These are phyloP conservation scores for Entomobrya multifasciata DNA, from an alignment of 2,888 invertebrate species.

Conservation along the genomic window DNA sequence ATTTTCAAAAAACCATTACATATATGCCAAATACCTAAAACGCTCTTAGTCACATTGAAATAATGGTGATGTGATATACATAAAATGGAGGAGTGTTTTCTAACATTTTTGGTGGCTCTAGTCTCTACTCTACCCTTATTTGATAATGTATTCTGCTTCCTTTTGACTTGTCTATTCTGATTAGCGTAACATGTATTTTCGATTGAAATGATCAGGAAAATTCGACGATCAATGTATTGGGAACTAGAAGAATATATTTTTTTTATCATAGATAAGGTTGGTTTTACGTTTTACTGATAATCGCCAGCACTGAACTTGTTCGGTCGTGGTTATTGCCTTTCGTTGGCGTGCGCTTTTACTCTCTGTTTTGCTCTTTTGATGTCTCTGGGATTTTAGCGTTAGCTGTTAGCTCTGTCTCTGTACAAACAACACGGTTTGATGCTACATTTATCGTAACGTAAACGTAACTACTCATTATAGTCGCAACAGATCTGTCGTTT, in stretches of 20 bases:
- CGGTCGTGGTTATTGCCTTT: slow-evolving; percentile 39
- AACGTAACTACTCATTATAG: slow-evolving; percentile 41
- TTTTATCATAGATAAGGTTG: slow-evolving; percentile 14
- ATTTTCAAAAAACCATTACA: background rate
- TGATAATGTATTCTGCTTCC: background rate
- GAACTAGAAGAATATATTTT: slow-evolving; percentile 10
- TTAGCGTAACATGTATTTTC: slow-evolving; percentile 7
- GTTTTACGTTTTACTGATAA: background rate
- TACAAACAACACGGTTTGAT: no score
- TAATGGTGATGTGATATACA: no score
- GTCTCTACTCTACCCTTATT: slow-evolving; percentile 1
- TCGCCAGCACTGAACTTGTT: background rate
- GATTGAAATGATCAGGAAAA: slow-evolving; percentile 49
- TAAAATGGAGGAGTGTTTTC: slow-evolving; percentile 44
- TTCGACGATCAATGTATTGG: slow-evolving; percentile 26
- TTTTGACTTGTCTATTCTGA: slow-evolving; percentile 5
- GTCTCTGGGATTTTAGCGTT: no score
- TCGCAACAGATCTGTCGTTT: slow-evolving; percentile 1
- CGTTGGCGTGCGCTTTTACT: background rate
- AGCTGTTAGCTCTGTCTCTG: background rate
- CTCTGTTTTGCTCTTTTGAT: slow-evolving; percentile 32
- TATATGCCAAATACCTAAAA: background rate
- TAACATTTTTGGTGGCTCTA: background rate
- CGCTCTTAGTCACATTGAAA: slow-evolving; percentile 7
- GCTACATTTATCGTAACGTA: no score